phyloP scores from a whole-genome alignment of 2,797 vertebrate species.

The Hippoglossus hippoglossus region DNA sequence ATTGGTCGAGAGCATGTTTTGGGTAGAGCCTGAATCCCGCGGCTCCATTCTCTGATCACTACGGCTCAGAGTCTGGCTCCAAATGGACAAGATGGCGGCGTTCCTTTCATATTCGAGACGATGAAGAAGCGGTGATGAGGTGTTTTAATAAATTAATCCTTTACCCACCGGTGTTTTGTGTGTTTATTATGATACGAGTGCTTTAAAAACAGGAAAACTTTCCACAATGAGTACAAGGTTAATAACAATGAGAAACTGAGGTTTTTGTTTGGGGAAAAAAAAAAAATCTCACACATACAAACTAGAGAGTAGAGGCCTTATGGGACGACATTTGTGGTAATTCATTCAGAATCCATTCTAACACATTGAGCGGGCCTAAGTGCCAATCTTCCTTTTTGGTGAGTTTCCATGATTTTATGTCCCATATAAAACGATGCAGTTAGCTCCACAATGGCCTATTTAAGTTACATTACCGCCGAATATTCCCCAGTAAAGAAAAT shows the following conservation, averaged over 20 bases:
- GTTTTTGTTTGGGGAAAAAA: constrained; percentile 23
- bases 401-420: constrained; percentile 82
- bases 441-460: constrained; percentile 80
- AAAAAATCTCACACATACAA: constrained; percentile 32
- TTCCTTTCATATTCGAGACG: no score
- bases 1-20: no score
- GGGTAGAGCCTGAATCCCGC: no score
- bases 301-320: constrained; percentile 55
- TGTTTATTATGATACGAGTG: neutral
- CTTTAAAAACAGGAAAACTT: neutral
- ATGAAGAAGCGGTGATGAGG: no score
- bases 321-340: constrained; percentile 79
- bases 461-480: constrained; percentile 79
- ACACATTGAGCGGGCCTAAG: constrained; percentile 73
- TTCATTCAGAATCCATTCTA: constrained; percentile 79
- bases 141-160: neutral
- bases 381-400: constrained; percentile 82
- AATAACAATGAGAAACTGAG: constrained; percentile 38
- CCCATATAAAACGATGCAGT: constrained; percentile 74
- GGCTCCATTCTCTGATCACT: no score
- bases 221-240: constrained; percentile 33
- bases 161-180: neutral
- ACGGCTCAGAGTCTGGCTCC: no score
- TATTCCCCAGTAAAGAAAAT: constrained; percentile 82
- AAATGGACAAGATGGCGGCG: no score